phyloP scores from a whole-genome alignment of 2,888 invertebrate species.

The Palloptera scutellata region DNA sequence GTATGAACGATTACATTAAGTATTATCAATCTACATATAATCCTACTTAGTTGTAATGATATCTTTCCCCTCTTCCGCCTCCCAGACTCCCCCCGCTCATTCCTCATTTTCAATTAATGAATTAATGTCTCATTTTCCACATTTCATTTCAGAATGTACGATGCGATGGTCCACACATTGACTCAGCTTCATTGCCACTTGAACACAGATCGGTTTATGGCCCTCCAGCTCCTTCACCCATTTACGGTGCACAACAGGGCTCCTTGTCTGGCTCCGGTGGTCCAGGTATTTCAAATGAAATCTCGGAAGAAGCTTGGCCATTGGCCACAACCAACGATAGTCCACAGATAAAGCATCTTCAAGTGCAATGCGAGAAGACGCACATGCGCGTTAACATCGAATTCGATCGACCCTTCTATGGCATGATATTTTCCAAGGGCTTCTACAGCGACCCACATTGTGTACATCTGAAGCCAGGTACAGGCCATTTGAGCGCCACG shows the following conservation, averaged over 20 bases:
- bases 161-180: conserved; percentile 80
- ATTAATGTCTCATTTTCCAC: background rate
- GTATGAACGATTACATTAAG: background rate
- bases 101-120: background rate
- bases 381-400: conserved; percentile 95
- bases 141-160: conserved; percentile 73
- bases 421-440: conserved; percentile 95
- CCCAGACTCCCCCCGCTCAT: too few species aligned
- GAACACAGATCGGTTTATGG: conserved; percentile 83
- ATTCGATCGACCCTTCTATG: conserved; percentile 93
- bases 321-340: conserved; percentile 83
- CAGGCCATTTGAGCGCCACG: conserved; percentile 89
- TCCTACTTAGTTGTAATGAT: too few species aligned
- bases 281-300: conserved; percentile 64
- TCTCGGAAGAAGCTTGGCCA: conserved; percentile 87
- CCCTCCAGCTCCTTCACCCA: conserved; percentile 69
- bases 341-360: conserved; percentile 91
- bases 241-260: conserved; percentile 61
- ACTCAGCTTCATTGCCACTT: conserved; percentile 81
- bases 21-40: too few species aligned
- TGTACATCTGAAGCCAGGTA: conserved; percentile 89
- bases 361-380: conserved; percentile 95
- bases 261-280: conserved; percentile 46
- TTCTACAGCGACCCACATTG: conserved; percentile 92
- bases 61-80: too few species aligned